Evolutionary conservation across 1,140 invertebrate species (phyloP).

Genomic region (Linepithema humile): DNA sequence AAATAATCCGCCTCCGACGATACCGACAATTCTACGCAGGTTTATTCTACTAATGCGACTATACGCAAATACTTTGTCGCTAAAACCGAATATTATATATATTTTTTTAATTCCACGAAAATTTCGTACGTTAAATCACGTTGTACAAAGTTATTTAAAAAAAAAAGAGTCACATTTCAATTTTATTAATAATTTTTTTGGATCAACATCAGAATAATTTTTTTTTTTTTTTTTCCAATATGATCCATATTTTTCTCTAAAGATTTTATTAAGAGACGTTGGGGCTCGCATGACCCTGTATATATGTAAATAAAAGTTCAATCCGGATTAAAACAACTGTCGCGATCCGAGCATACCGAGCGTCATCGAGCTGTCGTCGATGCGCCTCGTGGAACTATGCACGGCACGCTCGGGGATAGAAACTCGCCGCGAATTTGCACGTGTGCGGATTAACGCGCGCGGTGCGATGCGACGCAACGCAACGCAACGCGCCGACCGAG

Average conservation of each 20-base stretch:
- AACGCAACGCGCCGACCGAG: background rate
- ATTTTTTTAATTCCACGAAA: background rate
- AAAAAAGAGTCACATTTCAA: background rate
- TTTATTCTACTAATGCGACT: slow-evolving; percentile 33
- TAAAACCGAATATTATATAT: background rate
- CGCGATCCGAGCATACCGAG: background rate
- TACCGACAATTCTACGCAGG: background rate
- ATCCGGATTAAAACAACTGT: background rate
- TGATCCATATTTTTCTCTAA: background rate
- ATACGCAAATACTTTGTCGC: background rate
- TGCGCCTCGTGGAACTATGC: slow-evolving; percentile 15
- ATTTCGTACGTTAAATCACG: background rate
- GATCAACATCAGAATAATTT: background rate
- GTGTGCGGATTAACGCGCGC: slow-evolving; percentile 36
- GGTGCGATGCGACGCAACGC: background rate
- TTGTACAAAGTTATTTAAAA: background rate
- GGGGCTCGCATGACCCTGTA: background rate
- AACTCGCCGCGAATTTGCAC: slow-evolving; percentile 52
- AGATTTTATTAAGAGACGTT: background rate
- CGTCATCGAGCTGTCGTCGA: slow-evolving; percentile 1
- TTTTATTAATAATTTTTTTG: background rate
- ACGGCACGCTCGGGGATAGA: slow-evolving; percentile 33
- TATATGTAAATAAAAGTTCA: background rate
- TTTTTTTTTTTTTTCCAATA: background rate
- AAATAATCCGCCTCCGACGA: slow-evolving; percentile 40